phyloP scores from a whole-genome alignment of 2,888 invertebrate genomes.

The Stenchaetothrips biformis region DNA sequence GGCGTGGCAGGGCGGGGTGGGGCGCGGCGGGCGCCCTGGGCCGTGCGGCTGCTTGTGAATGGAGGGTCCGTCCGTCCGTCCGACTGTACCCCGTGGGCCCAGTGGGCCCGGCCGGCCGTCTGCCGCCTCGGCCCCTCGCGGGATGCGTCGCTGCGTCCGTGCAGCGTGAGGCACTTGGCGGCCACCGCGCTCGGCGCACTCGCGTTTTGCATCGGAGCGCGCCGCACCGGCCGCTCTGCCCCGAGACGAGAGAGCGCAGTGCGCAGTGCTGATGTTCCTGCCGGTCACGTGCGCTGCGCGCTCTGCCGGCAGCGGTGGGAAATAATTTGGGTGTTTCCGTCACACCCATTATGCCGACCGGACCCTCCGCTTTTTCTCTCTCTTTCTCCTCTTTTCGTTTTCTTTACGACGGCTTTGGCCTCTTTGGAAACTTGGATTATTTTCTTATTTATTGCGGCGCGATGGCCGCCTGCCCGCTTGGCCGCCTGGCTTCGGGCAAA shows the following conservation, averaged over 20 bases:
- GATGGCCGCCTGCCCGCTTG: neutral
- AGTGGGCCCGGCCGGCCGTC: neutral
- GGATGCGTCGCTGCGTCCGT: too few relatives aligned
- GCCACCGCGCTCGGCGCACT: too few relatives aligned
- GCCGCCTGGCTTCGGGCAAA: conserved; percentile 9
- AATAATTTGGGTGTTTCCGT: conserved; percentile 18
- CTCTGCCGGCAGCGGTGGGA: neutral
- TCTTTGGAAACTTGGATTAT: conserved; percentile 25
- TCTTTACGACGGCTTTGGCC: conserved; percentile 13
- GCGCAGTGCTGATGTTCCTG: neutral
- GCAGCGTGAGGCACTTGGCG: too few relatives aligned
- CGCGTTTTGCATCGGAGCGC: too few relatives aligned
- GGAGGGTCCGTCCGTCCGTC: conserved; percentile 1
- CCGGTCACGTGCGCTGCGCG: neutral
- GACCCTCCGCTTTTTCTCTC: neutral
- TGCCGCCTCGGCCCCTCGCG: neutral
- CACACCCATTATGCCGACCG: neutral
- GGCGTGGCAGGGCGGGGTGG: neutral
- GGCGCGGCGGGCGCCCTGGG: neutral
- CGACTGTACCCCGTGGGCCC: neutral
- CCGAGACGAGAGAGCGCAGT: neutral
- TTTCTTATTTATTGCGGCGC: conserved; percentile 19
- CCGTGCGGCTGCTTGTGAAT: conserved; percentile 8
- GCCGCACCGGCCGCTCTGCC: neutral
- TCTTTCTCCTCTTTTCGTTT: neutral